These are phyloP conservation scores for Amphiprion clarkii DNA, from an alignment of 2,797 vertebrate genomes.

Conservation along the genomic window DNA sequence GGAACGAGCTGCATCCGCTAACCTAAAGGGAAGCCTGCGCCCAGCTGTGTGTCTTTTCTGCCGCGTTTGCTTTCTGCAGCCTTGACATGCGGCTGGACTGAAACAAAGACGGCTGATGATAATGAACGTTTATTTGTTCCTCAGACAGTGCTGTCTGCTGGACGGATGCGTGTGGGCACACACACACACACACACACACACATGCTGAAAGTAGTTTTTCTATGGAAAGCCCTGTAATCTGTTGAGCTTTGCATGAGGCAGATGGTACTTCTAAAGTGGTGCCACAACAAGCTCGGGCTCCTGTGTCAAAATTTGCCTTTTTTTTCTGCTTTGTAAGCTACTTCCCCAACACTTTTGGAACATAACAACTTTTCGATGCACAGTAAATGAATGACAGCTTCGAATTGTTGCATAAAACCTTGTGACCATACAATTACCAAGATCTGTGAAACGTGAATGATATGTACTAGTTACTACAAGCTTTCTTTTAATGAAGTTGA, in stretches of 20 bases:
- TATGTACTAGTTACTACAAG: constrained; percentile 3
- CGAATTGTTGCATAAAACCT: constrained; percentile 17
- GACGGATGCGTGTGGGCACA: constrained; percentile 20
- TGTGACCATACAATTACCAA: not conserved
- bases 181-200: not conserved
- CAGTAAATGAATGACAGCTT: constrained; percentile 25
- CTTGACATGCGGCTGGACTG: constrained; percentile 14
- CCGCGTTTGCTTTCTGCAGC: constrained; percentile 14
- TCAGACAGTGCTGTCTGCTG: constrained; percentile 31
- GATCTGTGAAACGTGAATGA: not conserved
- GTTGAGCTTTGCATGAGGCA: constrained; percentile 60
- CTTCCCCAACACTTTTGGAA: constrained; percentile 34
- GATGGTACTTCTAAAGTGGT: constrained; percentile 61
- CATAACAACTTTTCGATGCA: constrained; percentile 28
- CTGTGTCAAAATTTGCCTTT: constrained; percentile 34
- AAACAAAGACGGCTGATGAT: constrained; percentile 64
- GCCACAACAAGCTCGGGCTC: constrained; percentile 45
- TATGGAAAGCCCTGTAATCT: constrained; percentile 52
- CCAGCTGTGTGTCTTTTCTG: constrained; percentile 29
- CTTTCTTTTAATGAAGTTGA: constrained; percentile 29
- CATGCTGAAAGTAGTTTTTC: constrained; percentile 31
- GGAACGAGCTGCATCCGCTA: constrained; percentile 33
- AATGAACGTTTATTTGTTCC: constrained; percentile 53
- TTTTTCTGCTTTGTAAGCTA: constrained; percentile 1
- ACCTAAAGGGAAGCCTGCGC: constrained; percentile 30